Conservation (phyloP, 2,888 invertebrate species). For the Nesidiocoris tenuis region DNA sequence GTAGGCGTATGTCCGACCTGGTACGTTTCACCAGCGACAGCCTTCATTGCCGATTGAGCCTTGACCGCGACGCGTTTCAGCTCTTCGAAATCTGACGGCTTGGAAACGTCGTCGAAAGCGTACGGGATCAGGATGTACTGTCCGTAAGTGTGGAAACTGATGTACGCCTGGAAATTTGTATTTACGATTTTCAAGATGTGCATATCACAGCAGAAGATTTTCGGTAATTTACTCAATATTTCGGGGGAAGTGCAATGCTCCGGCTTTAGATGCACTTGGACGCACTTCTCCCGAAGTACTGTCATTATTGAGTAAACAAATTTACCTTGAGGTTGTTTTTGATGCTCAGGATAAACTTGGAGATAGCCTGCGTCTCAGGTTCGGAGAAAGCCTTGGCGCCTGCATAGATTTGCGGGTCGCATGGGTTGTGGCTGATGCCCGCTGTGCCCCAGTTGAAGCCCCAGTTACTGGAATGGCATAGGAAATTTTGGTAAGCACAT, state of each 20-base stretch:
- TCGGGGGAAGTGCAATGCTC: too few relatives aligned
- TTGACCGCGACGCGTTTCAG: constrained; percentile 68
- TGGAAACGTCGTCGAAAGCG: constrained; percentile 63
- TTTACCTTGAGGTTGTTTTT: constrained; percentile 56
- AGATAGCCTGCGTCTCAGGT: constrained; percentile 55
- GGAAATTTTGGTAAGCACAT: too few relatives aligned
- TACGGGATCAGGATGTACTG: constrained; percentile 83
- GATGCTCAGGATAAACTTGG: constrained; percentile 53
- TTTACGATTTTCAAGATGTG: too few relatives aligned
- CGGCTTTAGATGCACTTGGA: too few relatives aligned
- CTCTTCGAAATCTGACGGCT: constrained; percentile 66
- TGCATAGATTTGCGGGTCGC: constrained; percentile 55
- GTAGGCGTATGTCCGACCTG: constrained; percentile 75
- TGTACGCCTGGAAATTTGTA: constrained; percentile 69
- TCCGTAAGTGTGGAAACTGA: constrained; percentile 82
- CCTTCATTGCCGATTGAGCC: constrained; percentile 67
- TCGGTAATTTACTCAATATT: too few relatives aligned
- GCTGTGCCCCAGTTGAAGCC: constrained; percentile 57
- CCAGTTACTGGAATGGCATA: constrained; percentile 72
- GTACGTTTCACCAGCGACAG: constrained; percentile 64
- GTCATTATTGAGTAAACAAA: too few relatives aligned
- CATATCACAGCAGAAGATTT: too few relatives aligned
- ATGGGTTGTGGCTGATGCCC: constrained; percentile 57
- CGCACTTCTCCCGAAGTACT: too few relatives aligned
- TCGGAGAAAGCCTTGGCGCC: constrained; percentile 57